phyloP scores from a whole-genome alignment of 2,113 vertebrate species.

The Rhinopomastus cyanomelas region DNA sequence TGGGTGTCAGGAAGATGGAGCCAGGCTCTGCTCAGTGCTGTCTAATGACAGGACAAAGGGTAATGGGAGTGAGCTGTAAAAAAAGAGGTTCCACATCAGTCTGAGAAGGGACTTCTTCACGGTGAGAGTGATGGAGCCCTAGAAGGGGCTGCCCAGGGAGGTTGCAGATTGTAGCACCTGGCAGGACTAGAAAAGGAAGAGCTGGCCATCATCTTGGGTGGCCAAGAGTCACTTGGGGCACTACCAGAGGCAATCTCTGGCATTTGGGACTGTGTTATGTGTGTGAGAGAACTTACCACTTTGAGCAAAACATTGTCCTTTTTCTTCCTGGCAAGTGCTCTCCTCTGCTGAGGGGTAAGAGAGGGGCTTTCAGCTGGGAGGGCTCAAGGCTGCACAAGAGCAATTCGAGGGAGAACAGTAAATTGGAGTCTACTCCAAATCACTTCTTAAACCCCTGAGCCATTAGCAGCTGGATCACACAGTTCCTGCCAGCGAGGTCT shows the following conservation, averaged over 20 bases:
- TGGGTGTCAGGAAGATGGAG: too few species aligned
- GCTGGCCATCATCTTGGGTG: conserved; percentile 18
- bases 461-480: conserved; percentile 67
- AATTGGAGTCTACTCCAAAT: conserved; percentile 61
- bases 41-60: too few species aligned
- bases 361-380: conserved; percentile 35
- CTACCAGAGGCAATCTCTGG: background rate
- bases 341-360: conserved; percentile 19
- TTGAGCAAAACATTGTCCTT: background rate
- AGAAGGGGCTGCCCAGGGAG: too few species aligned
- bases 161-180: background rate
- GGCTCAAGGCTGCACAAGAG: conserved; percentile 48
- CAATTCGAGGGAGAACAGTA: conserved; percentile 50
- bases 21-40: too few species aligned
- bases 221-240: background rate
- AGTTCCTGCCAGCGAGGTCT: conserved; percentile 64
- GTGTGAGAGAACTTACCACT: conserved; percentile 9
- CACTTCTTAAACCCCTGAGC: conserved; percentile 65
- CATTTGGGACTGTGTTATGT: background rate
- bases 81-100: too few species aligned
- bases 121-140: too few species aligned
- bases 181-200: background rate
- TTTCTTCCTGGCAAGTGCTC: conserved; percentile 36
- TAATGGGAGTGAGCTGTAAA: too few species aligned
- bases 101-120: too few species aligned